Base-by-base conservation (phyloP, 2,888 invertebrate species). In the Euplexia lucipara region DNA sequence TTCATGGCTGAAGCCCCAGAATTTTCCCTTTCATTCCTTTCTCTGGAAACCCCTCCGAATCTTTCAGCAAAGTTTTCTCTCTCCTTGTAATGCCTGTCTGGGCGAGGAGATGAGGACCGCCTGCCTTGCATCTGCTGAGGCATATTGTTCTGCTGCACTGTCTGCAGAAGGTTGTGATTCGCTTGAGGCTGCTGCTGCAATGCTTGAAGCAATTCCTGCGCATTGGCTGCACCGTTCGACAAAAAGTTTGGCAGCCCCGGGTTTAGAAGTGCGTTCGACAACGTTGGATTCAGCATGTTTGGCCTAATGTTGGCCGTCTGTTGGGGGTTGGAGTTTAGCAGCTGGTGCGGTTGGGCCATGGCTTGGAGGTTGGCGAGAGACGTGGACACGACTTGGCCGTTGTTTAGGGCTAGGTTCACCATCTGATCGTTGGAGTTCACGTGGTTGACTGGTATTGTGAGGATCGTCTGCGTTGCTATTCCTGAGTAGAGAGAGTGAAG, bases 391-490 rank as follows among this genome's bases (percentile, higher is more conserved):
- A 98, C 97, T 94, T 98, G 98, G 34, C 98, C 98, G 90, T 98
- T 98, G 91, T 97, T 97, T 75, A 98, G 96, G 6, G 98, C 97
- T 84, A 98, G 92, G 89, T 98, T 97, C 32, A 97, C 97, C 96
- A 97, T 97, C 84, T 96, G 96, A 81, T 96, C 96, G 88, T 96
- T 96, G 52, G 96, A 96, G 94, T 98, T 98, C 78, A 98, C 97
- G 94, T 98, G 98, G 93, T 97, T 98, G 69, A 99, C 98, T 60
- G 99, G 99, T 89, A 99, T 99, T 79, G 99, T 99, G 83, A 99
- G 96, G 88, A 99, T 98, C 86, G 99, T 99, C 95, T 99, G 99
- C 56, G 99, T 98, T 59, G 98, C 98, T 89, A 99, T 97, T 82
- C 99, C 99, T 99, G 94, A 47, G 85, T 83, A 66, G 79, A 61